Evolutionary conservation across 2,888 invertebrate genomes (phyloP).

Genomic region (Ophioninae sp.): DNA sequence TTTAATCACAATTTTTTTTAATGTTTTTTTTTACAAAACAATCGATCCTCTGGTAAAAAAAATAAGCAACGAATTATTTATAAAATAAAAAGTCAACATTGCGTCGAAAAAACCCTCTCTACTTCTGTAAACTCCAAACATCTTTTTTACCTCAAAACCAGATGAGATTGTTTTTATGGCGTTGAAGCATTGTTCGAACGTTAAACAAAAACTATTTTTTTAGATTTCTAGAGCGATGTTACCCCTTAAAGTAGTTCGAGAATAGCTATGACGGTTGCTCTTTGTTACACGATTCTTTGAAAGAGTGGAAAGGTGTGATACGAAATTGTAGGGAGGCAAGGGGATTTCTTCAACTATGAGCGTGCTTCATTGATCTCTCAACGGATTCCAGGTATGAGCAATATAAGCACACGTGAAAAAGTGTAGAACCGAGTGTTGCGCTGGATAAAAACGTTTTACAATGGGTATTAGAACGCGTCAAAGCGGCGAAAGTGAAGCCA

Average conservation of each 20-base stretch:
- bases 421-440: conserved; percentile 30
- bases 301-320: background rate
- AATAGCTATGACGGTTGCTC: background rate
- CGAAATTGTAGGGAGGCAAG: conserved; percentile 5
- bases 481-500: conserved; percentile 49
- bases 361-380: background rate
- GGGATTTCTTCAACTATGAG: background rate
- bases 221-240: too few relatives aligned
- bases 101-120: too few relatives aligned
- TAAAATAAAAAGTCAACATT: too few relatives aligned
- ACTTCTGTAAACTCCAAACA: too few relatives aligned
- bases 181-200: too few relatives aligned
- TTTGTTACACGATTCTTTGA: background rate
- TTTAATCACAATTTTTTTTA: too few relatives aligned
- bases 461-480: conserved; percentile 58
- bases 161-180: too few relatives aligned
- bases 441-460: conserved; percentile 46
- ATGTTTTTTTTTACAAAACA: too few relatives aligned
- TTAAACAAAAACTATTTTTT: too few relatives aligned
- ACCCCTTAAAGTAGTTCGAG: background rate
- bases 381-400: conserved; percentile 24
- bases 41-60: too few relatives aligned
- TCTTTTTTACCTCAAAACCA: too few relatives aligned
- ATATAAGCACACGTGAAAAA: conserved; percentile 4
- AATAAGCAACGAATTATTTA: too few relatives aligned